phyloP scores from a whole-genome alignment of 2,797 vertebrate species.

The Trematomus bernacchii region DNA sequence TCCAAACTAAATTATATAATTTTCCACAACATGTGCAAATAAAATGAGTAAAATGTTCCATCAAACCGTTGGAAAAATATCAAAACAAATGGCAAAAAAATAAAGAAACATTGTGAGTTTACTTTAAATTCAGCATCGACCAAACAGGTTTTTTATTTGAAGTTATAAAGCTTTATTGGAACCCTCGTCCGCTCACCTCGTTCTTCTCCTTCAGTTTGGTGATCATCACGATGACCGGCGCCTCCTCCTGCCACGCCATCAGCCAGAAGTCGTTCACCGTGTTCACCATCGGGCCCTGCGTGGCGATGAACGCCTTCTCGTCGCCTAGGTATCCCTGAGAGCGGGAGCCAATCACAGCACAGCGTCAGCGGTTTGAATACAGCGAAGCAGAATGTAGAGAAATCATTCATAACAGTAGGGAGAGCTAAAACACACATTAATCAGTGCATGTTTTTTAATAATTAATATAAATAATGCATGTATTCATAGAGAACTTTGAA shows the following conservation, averaged over 20 bases:
- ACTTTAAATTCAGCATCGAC: no score
- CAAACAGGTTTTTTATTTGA: no score
- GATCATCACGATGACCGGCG: constrained; percentile 97
- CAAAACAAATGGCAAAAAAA: no score
- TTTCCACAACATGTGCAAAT: no score
- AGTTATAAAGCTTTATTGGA: no score
- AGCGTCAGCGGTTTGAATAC: not conserved
- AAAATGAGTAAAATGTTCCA: no score
- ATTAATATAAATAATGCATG: no score
- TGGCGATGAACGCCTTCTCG: constrained; percentile 93
- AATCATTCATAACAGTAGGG: not conserved
- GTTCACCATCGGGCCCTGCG: constrained; percentile 98
- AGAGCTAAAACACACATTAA: not conserved
- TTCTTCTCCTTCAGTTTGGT: constrained; percentile 99
- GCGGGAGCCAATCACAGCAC: constrained; percentile 35
- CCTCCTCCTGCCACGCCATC: constrained; percentile 97
- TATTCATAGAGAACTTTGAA: no score
- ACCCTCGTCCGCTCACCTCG: constrained; percentile 79
- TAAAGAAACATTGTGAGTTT: no score
- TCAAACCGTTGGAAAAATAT: no score
- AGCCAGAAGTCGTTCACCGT: constrained; percentile 99
- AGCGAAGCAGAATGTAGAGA: not conserved
- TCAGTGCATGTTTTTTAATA: not conserved
- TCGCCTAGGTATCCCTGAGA: constrained; percentile 91
- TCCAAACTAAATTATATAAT: no score